Base-by-base conservation (phyloP, 2,113 vertebrate genomes). In the Dromas ardeola region DNA sequence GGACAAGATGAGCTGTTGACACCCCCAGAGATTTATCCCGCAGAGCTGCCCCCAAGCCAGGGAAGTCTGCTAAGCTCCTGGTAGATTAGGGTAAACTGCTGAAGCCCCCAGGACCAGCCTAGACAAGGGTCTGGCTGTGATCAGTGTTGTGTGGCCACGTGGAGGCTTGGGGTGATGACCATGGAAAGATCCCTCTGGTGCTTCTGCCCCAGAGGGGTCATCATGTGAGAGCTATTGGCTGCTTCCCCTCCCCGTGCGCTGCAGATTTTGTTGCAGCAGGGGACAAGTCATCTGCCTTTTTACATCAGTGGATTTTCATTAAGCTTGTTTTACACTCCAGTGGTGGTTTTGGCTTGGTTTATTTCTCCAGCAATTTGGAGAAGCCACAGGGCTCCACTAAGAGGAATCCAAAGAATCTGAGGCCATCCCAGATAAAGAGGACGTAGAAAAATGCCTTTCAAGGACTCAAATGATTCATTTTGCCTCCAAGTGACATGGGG, bases 321-420 rank as follows among this genome's bases (percentile, higher is more conserved):
- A 72, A 79, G 90, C 78, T 55, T 76, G 22, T 93, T 91, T 91
- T 59, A 78, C 87, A 93, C 87, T 85, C 78, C 81, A 74, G 29
- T 36, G 53, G 32, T 85, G 79, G 74, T 16, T 95, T 76, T 59
- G 90, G 66, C 42, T 65, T 21, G 69, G 56, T 92, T 96, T 86
- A 22, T 92, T 81, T 95, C 88, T 92, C 77, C 88, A 91, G 84
- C 78, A 58, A 73, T 84, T 78, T 45, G 19, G 38, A 88, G 70
- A 85, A 90, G 66, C 81, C 94, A 76, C 47, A 38, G 81, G 70
- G 42, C 79, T 90, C 52, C 43, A 3, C 45, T 81, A 5, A 26
- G 90, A 94, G 70, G 73, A 87, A 86, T 94, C 67, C 15, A 6
- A 82, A 81, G 92, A 93, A 88, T 96, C 78, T 40, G 85, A 90